Evolutionary conservation across 2,888 invertebrate genomes (phyloP).

Genomic region (Netelia virgata): DNA sequence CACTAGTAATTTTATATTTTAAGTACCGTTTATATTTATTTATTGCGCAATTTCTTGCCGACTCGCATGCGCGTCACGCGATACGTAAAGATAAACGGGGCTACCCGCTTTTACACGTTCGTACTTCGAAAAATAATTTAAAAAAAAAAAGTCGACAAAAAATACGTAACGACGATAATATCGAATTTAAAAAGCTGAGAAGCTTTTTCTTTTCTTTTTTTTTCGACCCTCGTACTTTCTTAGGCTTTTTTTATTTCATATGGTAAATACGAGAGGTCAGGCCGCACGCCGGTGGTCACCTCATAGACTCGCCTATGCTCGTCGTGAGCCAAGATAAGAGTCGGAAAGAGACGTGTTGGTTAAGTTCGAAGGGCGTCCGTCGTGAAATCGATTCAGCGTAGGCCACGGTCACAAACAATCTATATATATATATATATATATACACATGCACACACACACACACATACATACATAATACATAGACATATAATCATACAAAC

Average conservation of each 20-base stretch:
- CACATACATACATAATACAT: constrained; percentile 5
- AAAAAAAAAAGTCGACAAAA: too few species aligned
- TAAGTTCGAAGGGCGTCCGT: constrained; percentile 73
- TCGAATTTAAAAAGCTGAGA: neutral
- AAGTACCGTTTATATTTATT: too few species aligned
- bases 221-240: neutral
- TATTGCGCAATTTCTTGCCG: too few species aligned
- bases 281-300: constrained; percentile 8
- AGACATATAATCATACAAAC: neutral
- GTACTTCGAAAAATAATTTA: constrained; percentile 1
- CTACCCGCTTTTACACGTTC: too few species aligned
- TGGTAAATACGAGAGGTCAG: constrained; percentile 17
- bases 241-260: neutral
- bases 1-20: too few species aligned
- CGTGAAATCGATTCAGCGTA: constrained; percentile 74
- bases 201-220: constrained; percentile 5
- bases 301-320: constrained; percentile 26
- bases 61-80: too few species aligned
- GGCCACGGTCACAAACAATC: constrained; percentile 68
- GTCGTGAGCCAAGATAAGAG: constrained; percentile 27
- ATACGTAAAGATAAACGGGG: too few species aligned
- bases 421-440: constrained; percentile 30
- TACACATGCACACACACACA: neutral
- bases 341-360: constrained; percentile 67
- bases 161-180: too few species aligned